phyloP scores from a whole-genome alignment of 2,113 vertebrate species.

The Cnemophilus loriae region DNA sequence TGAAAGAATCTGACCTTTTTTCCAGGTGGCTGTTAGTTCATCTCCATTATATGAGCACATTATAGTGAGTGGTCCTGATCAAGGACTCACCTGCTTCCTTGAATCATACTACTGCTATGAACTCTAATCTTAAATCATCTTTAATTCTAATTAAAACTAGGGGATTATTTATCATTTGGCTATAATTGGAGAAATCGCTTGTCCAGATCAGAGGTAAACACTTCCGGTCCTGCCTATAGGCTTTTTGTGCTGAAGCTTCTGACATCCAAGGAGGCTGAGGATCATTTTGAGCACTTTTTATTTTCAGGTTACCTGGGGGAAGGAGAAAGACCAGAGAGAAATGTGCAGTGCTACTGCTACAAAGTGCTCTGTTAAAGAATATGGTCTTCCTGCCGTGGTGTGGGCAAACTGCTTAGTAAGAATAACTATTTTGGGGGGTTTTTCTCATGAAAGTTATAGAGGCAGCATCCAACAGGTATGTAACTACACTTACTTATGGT shows the following conservation, averaged over 20 bases:
- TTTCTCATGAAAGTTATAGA: background rate
- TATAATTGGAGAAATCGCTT: background rate
- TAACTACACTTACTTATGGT: background rate
- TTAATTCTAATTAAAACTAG: background rate
- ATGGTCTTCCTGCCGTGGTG: background rate
- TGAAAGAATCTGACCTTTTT: background rate
- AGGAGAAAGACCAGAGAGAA: background rate
- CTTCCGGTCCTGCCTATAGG: background rate
- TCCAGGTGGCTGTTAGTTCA: background rate
- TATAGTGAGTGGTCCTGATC: background rate
- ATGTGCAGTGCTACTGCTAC: background rate
- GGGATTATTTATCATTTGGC: background rate
- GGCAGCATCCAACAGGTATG: background rate
- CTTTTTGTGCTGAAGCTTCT: background rate
- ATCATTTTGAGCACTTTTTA: background rate
- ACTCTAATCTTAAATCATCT: background rate
- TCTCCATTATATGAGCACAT: background rate
- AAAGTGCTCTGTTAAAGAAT: background rate
- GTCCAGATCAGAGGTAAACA: background rate
- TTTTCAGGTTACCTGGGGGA: background rate
- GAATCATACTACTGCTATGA: background rate
- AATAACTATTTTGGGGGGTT: fast-evolving
- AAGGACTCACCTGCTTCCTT: background rate
- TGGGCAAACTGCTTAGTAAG: background rate
- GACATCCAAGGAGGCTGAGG: background rate